These are phyloP conservation scores for Xylota sylvarum DNA, from an alignment of 2,888 invertebrate genomes.

Conservation along the genomic window DNA sequence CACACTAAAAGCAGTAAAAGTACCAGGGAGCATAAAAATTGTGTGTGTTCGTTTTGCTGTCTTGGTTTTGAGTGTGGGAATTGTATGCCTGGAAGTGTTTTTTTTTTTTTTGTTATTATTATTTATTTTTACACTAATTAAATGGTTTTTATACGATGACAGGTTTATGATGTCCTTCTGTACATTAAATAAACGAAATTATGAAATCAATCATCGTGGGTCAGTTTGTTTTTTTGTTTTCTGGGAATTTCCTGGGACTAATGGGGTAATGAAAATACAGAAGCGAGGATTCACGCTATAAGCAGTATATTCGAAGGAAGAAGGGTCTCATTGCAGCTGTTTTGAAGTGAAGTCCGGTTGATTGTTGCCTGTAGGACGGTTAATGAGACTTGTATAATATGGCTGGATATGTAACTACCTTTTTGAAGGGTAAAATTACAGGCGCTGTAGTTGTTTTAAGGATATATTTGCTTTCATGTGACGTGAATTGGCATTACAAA, in stretches of 20 bases:
- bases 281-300: too few relatives aligned
- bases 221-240: neutral
- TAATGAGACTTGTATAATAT: too few relatives aligned
- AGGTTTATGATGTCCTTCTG: constrained; percentile 70
- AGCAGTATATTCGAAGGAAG: too few relatives aligned
- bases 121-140: constrained; percentile 66
- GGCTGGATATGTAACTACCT: too few relatives aligned
- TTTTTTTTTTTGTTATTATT: constrained; percentile 40
- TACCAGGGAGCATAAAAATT: constrained; percentile 36
- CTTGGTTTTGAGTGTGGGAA: constrained; percentile 26
- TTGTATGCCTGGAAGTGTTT: constrained; percentile 14
- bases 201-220: constrained; percentile 17
- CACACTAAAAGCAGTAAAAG: constrained; percentile 60
- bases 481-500: too few relatives aligned
- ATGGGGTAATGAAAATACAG: too few relatives aligned
- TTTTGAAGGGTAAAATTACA: too few relatives aligned
- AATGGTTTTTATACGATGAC: constrained; percentile 72
- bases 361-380: too few relatives aligned
- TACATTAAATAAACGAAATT: constrained; percentile 41
- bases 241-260: constrained; percentile 2
- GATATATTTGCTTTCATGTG: too few relatives aligned
- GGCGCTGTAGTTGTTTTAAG: too few relatives aligned
- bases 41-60: constrained; percentile 22
- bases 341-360: too few relatives aligned
- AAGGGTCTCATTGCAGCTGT: too few relatives aligned